Conservation (phyloP, 2,797 vertebrate species). For the Mastacembelus armatus region DNA sequence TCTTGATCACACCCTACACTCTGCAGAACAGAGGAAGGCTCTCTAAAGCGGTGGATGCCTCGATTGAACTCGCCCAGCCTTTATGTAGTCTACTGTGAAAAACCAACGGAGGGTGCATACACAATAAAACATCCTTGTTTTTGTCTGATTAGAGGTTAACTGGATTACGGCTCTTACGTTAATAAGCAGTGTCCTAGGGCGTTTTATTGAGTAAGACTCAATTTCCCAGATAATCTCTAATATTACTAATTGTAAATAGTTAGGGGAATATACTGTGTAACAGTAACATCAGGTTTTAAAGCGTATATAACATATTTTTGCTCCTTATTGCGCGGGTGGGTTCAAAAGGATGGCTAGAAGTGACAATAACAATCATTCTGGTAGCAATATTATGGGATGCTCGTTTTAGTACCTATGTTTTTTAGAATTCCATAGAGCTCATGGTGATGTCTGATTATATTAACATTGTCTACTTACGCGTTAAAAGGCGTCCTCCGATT, state of each 20-base stretch:
- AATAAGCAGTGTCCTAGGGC: conserved; percentile 64
- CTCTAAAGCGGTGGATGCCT: conserved; percentile 57
- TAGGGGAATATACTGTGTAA: conserved; percentile 9
- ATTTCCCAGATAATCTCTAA: conserved; percentile 49
- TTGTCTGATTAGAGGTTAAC: conserved; percentile 71
- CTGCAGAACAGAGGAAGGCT: conserved; percentile 85
- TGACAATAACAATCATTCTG: conserved; percentile 38
- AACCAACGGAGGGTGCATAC: conserved; percentile 58
- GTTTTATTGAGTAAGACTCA: conserved; percentile 51
- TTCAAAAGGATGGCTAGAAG: conserved; percentile 14
- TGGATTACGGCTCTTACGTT: conserved; percentile 65
- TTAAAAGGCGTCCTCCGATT: conserved; percentile 63
- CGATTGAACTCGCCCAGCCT: conserved; percentile 71
- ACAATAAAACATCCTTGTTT: conserved; percentile 62
- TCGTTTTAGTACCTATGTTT: neutral
- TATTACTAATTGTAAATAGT: conserved; percentile 44
- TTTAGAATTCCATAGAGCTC: neutral
- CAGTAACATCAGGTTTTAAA: conserved; percentile 12
- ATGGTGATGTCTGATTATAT: conserved; percentile 8
- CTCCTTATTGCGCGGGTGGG: conserved; percentile 25
- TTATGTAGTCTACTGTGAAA: conserved; percentile 72
- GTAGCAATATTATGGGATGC: neutral
- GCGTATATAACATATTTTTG: conserved; percentile 36
- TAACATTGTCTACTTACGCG: conserved; percentile 67
- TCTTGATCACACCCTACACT: conserved; percentile 89